Percentiles rank a stretch among this genome's conserved stretches.
Evolutionary conservation across 2,888 invertebrate genomes (phyloP).

Genomic region (Drosophila vallismaia): DNA sequence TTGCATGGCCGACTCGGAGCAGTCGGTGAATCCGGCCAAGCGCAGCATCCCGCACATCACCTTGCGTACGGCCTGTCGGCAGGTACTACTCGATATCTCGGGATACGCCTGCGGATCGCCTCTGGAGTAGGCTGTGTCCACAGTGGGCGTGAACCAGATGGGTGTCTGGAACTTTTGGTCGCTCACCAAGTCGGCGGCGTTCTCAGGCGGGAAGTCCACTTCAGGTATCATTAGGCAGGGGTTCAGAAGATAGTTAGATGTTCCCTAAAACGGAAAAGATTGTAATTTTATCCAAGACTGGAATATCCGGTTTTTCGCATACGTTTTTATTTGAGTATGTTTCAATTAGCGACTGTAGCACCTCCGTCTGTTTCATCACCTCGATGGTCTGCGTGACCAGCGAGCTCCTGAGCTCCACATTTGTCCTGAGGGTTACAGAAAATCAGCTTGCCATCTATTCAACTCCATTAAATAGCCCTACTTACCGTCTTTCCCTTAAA

Average conservation of each 20-base stretch:
- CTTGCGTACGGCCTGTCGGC: slow-evolving; percentile 78
- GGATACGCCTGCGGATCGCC: slow-evolving; percentile 76
- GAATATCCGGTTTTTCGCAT: slow-evolving; percentile 22
- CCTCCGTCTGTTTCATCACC: slow-evolving; percentile 84
- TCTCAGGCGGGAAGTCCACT: slow-evolving; percentile 83
- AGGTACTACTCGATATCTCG: slow-evolving; percentile 70
- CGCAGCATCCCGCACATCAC: slow-evolving; percentile 82
- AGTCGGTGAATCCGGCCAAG: slow-evolving; percentile 82
- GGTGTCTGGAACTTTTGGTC: slow-evolving; percentile 82
- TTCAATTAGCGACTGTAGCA: slow-evolving; percentile 82
- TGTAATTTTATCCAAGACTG: background rate
- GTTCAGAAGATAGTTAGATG: slow-evolving; percentile 81
- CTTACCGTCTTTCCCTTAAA: slow-evolving; percentile 59
- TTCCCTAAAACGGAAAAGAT: slow-evolving; percentile 68
- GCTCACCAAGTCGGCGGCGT: slow-evolving; percentile 80
- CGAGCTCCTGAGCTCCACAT: slow-evolving; percentile 79
- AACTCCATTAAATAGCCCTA: background rate
- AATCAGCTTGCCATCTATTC: background rate
- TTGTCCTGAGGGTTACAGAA: slow-evolving; percentile 54
- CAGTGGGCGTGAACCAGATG: slow-evolving; percentile 82
- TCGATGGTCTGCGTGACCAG: slow-evolving; percentile 83
- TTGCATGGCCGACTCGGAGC: slow-evolving; percentile 79
- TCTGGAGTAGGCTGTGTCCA: slow-evolving; percentile 78
- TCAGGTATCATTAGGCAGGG: slow-evolving; percentile 83
- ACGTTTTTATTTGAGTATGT: slow-evolving; percentile 83